A percentile compares a stretch with the other conserved stretches of the same genome.
Conservation (phyloP, 2,888 invertebrate genomes). For the Helobdella robusta region DNA sequence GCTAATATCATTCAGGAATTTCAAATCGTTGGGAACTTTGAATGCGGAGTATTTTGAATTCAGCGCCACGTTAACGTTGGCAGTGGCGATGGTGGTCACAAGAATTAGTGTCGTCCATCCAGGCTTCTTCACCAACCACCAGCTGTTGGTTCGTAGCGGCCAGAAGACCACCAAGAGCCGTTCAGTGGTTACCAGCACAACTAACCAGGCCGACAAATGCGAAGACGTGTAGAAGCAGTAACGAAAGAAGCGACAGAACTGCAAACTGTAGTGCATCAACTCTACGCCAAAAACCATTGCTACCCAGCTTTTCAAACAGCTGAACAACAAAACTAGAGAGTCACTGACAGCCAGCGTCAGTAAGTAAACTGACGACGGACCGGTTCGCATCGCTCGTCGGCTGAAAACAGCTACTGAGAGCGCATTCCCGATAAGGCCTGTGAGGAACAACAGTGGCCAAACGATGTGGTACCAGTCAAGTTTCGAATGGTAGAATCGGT, state of each 20-base stretch:
- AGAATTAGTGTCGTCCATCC: background rate
- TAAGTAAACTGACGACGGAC: constrained; percentile 9
- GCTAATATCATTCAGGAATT: no score
- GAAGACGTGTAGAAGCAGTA: constrained; percentile 1
- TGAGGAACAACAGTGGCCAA: background rate
- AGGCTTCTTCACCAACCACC: background rate
- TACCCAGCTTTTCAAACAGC: constrained; percentile 8
- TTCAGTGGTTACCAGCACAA: constrained; percentile 10
- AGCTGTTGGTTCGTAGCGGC: background rate
- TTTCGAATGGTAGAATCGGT: no score
- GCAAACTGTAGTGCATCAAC: background rate
- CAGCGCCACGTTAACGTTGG: constrained; percentile 4
- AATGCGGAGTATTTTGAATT: no score
- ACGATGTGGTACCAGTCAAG: background rate
- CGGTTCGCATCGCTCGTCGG: constrained; percentile 6
- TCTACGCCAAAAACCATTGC: constrained; percentile 1
- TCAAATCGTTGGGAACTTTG: no score
- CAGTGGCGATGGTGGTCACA: background rate
- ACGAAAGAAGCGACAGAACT: background rate
- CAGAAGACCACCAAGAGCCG: constrained; percentile 1
- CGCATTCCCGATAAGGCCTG: background rate
- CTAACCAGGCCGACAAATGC: background rate
- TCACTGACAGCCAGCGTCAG: background rate
- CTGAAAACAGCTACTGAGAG: constrained; percentile 1
- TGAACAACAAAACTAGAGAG: background rate